Conservation (phyloP, 1,140 invertebrate genomes). For the Choristoneura fumiferana region DNA sequence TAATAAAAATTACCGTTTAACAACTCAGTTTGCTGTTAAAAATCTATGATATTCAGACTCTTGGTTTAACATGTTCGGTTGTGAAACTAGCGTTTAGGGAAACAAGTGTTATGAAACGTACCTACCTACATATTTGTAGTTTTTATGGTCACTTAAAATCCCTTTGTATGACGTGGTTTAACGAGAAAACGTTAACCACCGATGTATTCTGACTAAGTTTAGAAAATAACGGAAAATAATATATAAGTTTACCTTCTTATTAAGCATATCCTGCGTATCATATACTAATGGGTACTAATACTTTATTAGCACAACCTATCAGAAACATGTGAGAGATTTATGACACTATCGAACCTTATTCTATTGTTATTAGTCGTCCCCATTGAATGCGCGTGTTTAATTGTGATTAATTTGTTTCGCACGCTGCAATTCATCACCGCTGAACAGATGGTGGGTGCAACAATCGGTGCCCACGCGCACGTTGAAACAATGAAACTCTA, state of each 20-base stretch:
- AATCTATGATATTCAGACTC: not conserved
- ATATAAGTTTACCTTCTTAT: too few relatives aligned
- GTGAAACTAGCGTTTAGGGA: not conserved
- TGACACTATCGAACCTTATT: slow-evolving; percentile 14
- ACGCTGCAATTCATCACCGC: slow-evolving; percentile 48
- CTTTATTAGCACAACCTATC: too few relatives aligned
- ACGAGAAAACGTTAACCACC: too few relatives aligned
- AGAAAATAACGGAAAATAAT: too few relatives aligned
- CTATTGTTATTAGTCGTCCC: slow-evolving; percentile 19
- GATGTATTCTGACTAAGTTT: too few relatives aligned
- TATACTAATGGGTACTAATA: too few relatives aligned
- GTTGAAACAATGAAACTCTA: slow-evolving; percentile 53
- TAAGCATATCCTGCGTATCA: too few relatives aligned
- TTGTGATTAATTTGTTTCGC: slow-evolving; percentile 57
- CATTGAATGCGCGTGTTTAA: slow-evolving; percentile 39
- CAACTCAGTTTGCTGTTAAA: not conserved
- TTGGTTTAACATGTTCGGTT: not conserved
- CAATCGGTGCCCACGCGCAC: slow-evolving; percentile 51
- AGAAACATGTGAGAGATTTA: not conserved
- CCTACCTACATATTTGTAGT: too few relatives aligned
- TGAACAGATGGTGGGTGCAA: slow-evolving; percentile 53
- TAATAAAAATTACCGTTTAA: slow-evolving; percentile 1
- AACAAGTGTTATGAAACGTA: too few relatives aligned
- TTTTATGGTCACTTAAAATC: too few relatives aligned
- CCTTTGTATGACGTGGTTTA: too few relatives aligned